Evolutionary conservation across 2,888 invertebrate species (phyloP).

Genomic region (Cataglyphis livida): DNA sequence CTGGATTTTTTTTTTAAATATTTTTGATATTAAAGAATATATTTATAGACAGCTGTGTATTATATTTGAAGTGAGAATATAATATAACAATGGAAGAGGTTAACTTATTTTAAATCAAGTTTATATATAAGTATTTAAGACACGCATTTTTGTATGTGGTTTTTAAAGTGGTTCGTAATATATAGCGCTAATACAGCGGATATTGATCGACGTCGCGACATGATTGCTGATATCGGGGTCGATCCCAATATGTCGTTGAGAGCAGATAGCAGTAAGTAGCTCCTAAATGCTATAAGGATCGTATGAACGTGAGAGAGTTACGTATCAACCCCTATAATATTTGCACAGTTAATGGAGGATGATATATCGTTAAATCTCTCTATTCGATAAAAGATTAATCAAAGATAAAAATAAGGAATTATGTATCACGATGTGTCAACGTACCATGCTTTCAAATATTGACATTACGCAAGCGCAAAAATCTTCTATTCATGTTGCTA

Average conservation of each 20-base stretch:
- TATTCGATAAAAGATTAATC: neutral
- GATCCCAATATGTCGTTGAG: slow-evolving; percentile 23
- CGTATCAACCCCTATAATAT: neutral
- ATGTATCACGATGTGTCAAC: neutral
- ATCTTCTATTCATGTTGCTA: neutral
- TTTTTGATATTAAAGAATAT: neutral
- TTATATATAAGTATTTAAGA: neutral
- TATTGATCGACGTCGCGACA: slow-evolving; percentile 28
- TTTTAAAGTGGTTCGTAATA: neutral
- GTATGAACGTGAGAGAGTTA: neutral
- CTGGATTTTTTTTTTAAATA: neutral
- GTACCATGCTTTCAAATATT: neutral
- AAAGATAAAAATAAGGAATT: neutral
- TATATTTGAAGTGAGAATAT: neutral
- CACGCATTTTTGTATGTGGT: neutral
- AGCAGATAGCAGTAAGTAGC: slow-evolving; percentile 22
- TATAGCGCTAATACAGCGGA: neutral
- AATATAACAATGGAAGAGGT: neutral
- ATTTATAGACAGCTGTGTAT: neutral
- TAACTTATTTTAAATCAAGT: slow-evolving; percentile 10
- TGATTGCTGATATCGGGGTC: slow-evolving; percentile 32
- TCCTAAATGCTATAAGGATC: slow-evolving; percentile 7
- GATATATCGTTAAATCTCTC: slow-evolving; percentile 13
- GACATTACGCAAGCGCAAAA: neutral
- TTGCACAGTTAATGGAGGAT: slow-evolving; percentile 18